Percentiles rank a stretch among this genome's conserved stretches.
phyloP scores from a whole-genome alignment of 2,113 vertebrate genomes.

The Speoplatyrhinus poulsoni region DNA sequence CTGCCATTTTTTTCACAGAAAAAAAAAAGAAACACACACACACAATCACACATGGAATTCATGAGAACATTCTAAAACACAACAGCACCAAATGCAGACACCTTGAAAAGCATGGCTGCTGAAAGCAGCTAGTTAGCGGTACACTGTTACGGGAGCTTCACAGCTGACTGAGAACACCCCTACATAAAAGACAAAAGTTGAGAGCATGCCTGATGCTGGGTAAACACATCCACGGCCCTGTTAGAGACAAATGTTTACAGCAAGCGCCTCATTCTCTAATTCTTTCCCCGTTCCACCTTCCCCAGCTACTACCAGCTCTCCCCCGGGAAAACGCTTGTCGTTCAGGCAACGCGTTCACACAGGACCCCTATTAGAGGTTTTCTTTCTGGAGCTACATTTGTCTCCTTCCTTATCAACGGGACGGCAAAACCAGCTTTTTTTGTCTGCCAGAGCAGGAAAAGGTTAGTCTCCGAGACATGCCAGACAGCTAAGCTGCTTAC shows the following conservation, averaged over 20 bases:
- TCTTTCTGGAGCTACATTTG: constrained; percentile 67
- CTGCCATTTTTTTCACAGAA: background rate
- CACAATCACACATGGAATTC: background rate
- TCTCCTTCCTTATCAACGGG: constrained; percentile 64
- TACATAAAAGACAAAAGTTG: constrained; percentile 24
- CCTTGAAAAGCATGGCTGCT: constrained; percentile 1
- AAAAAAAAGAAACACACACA: background rate
- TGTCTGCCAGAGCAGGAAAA: constrained; percentile 67
- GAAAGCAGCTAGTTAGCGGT: background rate
- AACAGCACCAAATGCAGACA: constrained; percentile 11
- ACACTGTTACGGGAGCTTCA: constrained; percentile 14
- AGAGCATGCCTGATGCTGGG: constrained; percentile 7
- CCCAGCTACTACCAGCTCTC: constrained; percentile 52
- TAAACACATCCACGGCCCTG: constrained; percentile 14
- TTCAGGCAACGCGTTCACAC: constrained; percentile 59
- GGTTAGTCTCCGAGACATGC: constrained; percentile 65
- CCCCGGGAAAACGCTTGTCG: constrained; percentile 36
- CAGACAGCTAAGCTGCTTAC: constrained; percentile 74
- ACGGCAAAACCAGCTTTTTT: constrained; percentile 56
- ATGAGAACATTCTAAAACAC: background rate
- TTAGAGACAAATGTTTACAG: constrained; percentile 62
- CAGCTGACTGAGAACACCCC: background rate
- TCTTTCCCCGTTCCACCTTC: constrained; percentile 36
- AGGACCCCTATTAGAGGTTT: constrained; percentile 57
- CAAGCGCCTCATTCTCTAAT: constrained; percentile 36